Evolutionary conservation across 2,797 vertebrate genomes (phyloP).

Genomic region (Esox lucius): DNA sequence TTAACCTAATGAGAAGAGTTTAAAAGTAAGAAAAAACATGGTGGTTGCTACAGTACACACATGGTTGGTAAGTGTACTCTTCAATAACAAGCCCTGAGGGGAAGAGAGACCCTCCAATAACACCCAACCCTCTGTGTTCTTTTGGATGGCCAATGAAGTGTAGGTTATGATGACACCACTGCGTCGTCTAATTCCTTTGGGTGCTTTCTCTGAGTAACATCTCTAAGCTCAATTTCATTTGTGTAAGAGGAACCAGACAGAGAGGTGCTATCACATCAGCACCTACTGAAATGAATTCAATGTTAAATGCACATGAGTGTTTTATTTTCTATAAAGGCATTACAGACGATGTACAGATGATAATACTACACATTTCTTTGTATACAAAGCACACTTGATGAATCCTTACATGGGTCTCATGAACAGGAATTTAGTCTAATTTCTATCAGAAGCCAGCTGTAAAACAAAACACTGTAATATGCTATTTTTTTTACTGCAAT

Average conservation of each 20-base stretch:
- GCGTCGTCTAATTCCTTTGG: not conserved
- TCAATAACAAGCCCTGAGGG: conserved; percentile 33
- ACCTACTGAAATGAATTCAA: not conserved
- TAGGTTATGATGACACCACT: conserved; percentile 1
- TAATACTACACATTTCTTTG: not conserved
- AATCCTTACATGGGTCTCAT: not conserved
- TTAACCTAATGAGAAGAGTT: conserved; percentile 33
- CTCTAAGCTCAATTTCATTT: not conserved
- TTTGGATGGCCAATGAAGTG: not conserved
- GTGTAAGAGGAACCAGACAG: not conserved
- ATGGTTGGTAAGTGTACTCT: conserved; percentile 19
- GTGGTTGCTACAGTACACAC: conserved; percentile 27
- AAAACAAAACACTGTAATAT: not conserved
- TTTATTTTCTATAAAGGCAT: not conserved
- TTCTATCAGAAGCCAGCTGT: not conserved
- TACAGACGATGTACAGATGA: not conserved
- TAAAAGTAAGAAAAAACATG: conserved; percentile 3
- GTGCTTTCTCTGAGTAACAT: not conserved
- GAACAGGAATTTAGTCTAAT: not conserved
- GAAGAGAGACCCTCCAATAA: not conserved
- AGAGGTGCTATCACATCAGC: not conserved
- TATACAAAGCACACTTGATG: not conserved
- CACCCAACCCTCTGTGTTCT: not conserved
- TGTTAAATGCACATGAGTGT: not conserved
- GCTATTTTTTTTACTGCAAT: not conserved